phyloP scores from a whole-genome alignment of 1,140 invertebrate genomes.

The Cydia splendana region DNA sequence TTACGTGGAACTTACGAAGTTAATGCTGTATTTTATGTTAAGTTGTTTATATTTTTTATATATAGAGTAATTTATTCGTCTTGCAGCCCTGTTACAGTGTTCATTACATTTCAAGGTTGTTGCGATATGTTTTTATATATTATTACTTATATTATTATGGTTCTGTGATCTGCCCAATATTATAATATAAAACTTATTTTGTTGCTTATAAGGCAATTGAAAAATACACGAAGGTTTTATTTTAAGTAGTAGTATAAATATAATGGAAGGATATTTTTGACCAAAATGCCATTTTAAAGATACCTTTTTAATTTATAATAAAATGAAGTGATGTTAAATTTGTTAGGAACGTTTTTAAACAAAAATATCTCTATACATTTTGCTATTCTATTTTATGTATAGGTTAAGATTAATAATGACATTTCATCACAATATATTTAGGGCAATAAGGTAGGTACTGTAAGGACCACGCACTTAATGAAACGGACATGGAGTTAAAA shows the following conservation, averaged over 20 bases:
- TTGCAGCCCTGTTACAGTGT: neutral
- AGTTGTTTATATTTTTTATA: neutral
- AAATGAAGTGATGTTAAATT: neutral
- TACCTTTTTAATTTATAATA: neutral
- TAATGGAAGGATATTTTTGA: neutral
- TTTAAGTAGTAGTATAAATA: neutral
- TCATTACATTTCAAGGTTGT: neutral
- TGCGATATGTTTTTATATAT: neutral
- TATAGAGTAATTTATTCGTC: neutral
- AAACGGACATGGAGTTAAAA: neutral
- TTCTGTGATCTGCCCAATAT: neutral
- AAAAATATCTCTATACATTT: constrained; percentile 5
- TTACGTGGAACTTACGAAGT: neutral
- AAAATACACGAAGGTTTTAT: neutral
- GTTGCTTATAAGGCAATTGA: neutral
- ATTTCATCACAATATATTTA: constrained; percentile 4
- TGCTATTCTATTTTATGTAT: neutral
- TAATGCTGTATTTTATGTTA: constrained; percentile 11
- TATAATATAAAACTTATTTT: neutral
- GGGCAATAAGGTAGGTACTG: neutral
- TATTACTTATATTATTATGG: neutral
- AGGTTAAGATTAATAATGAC: constrained; percentile 1
- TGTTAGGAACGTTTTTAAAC: neutral
- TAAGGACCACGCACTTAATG: neutral
- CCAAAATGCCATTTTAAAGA: constrained; percentile 7